phyloP scores from a whole-genome alignment of 2,797 vertebrate genomes.

The Euthynnus affinis region DNA sequence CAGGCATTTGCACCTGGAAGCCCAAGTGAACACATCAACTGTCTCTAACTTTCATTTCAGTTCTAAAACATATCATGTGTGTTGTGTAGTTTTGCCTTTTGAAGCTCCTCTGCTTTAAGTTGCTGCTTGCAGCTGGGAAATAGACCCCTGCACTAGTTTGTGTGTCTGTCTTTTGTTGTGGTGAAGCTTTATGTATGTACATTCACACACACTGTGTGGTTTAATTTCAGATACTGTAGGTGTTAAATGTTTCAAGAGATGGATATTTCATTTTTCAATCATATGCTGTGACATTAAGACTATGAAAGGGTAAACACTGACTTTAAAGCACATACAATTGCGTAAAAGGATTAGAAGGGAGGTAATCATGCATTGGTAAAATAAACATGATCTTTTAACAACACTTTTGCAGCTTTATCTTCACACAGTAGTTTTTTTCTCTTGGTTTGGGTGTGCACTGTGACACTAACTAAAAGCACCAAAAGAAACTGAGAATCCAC shows the following conservation, averaged over 20 bases:
- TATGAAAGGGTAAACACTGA: neutral
- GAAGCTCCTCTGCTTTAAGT: slow-evolving; percentile 9
- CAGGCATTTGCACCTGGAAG: slow-evolving; percentile 2
- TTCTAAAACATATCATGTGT: neutral
- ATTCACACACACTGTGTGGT: neutral
- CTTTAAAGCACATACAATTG: neutral
- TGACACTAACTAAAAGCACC: slow-evolving; percentile 5
- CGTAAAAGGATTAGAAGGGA: neutral
- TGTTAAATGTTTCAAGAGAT: neutral
- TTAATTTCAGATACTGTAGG: neutral
- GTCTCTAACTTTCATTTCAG: neutral
- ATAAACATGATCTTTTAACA: neutral
- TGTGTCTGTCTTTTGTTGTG: neutral
- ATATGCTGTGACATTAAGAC: no score
- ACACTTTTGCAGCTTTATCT: slow-evolving; percentile 15
- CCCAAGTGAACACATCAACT: neutral
- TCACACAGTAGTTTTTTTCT: neutral
- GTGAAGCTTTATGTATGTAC: neutral
- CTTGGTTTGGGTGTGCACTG: slow-evolving; percentile 1
- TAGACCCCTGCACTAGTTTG: neutral
- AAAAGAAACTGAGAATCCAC: slow-evolving; percentile 23
- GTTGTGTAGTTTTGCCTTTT: neutral
- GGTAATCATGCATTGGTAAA: neutral
- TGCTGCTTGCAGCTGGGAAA: neutral
- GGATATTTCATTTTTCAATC: neutral